Percentiles rank a stretch among this genome's conserved stretches.
phyloP scores from a whole-genome alignment of 2,113 vertebrate genomes.

The Aramus guarauna region DNA sequence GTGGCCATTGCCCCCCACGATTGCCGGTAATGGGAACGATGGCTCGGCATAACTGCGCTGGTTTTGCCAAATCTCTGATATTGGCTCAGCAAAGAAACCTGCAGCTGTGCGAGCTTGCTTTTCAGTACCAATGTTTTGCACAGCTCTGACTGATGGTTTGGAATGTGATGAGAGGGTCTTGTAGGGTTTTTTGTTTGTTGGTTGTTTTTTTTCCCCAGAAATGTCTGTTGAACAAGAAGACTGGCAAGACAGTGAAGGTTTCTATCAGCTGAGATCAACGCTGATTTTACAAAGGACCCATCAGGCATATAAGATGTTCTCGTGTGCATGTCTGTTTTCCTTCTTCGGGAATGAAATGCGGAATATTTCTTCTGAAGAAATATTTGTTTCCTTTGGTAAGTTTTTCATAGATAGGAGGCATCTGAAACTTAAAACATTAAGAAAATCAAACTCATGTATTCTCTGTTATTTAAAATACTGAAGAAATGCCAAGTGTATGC shows the following conservation, averaged over 20 bases:
- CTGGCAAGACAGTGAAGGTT: constrained; percentile 36
- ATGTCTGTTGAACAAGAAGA: constrained; percentile 35
- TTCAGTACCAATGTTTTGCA: background rate
- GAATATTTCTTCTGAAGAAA: constrained; percentile 63
- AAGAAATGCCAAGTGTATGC: background rate
- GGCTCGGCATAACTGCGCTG: background rate
- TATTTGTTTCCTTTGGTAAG: constrained; percentile 51
- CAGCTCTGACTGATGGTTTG: background rate
- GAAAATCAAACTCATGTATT: background rate
- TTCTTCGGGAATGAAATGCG: background rate
- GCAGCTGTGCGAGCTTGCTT: background rate
- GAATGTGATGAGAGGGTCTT: background rate
- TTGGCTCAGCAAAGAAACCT: background rate
- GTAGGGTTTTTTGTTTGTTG: background rate
- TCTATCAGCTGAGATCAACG: constrained; percentile 54
- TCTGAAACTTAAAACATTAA: background rate
- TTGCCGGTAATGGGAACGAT: background rate
- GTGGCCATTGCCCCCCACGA: background rate
- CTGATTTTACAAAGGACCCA: background rate
- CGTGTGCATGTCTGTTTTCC: constrained; percentile 31
- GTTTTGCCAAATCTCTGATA: background rate
- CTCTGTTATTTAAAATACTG: background rate
- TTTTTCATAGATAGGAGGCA: background rate
- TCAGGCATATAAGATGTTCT: background rate
- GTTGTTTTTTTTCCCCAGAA: background rate